Evolutionary conservation across 2,113 vertebrate genomes (phyloP), one percentile per base, ranked within the genome.

Genomic region (Mesoclemmys tuberculata): DNA sequence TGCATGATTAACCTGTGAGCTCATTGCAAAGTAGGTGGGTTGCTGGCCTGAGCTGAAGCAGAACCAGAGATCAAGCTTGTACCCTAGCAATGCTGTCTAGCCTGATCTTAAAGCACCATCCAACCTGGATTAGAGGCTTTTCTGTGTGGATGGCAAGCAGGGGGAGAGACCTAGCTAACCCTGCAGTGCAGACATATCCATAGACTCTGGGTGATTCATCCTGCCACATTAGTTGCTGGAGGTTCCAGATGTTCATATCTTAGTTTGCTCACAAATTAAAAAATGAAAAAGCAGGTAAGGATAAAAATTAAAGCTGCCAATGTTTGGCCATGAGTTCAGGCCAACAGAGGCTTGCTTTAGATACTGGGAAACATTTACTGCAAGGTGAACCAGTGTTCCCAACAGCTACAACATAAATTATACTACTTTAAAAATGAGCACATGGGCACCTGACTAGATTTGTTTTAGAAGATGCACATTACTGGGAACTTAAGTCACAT

Each of bases 381-480:
- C 12, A 5, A 82, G 41, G 94, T 93, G 95, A 90, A 75, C 31
- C 54, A 93, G 3, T 55, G 38, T 87, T 94, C 80, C 38, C 54
- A 89, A 86, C 35, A 77, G 49, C 78, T 94, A 80, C 49, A 90
- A 82, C 79, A 95, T 91, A 87, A 94, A 94, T 87, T 92, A 80
- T 71, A n/a, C n/a, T n/a, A n/a, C n/a, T 87, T 85, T 92, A 38
- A 88, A 93, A 97, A 95, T 27, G 44, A 94, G 51, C n/a, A 82
- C 18, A 75, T 6, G 85, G 14, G 51, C 9, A n/a, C 35, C 35
- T 48, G 35, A 52, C 24, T 10, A 52, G 80, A 41, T 95, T 5
- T 56, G n/a, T n/a, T n/a, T n/a, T 27, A 84, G 82, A n/a, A 87
- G 78, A 10, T n/a, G n/a, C n/a, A n/a, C 58, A 75, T 85, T 95